phyloP scores from a whole-genome alignment of 2,797 vertebrate genomes.

The Sebastes nivosus region DNA sequence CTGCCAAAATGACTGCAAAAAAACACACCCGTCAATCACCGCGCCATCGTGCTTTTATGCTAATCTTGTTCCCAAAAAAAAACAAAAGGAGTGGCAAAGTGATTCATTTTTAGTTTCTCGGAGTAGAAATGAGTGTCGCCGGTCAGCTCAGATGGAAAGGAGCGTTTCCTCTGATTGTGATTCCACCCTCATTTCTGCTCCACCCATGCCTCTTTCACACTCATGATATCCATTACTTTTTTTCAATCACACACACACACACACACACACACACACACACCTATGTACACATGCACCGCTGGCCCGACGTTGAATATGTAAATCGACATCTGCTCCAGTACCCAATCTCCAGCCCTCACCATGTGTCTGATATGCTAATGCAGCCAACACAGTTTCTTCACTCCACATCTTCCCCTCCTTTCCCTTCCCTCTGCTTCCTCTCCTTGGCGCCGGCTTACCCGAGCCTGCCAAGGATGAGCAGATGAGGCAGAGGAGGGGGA shows the following conservation, averaged over 20 bases:
- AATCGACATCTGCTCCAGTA: slow-evolving; percentile 86
- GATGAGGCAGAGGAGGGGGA: slow-evolving; percentile 66
- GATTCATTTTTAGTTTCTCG: slow-evolving; percentile 35
- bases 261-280: slow-evolving; percentile 43
- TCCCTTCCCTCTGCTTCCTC: slow-evolving; percentile 60
- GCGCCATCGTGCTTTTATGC: slow-evolving; percentile 28
- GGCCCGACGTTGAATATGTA: slow-evolving; percentile 82
- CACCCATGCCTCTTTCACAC: slow-evolving; percentile 52
- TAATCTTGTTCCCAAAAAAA: slow-evolving; percentile 32
- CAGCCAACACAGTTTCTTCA: slow-evolving; percentile 69
- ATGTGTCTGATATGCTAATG: slow-evolving; percentile 85
- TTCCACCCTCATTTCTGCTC: slow-evolving; percentile 49
- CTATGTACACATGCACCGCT: slow-evolving; percentile 68
- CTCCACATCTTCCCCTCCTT: slow-evolving; percentile 66
- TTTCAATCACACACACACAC: slow-evolving; percentile 18
- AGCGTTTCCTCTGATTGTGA: slow-evolving; percentile 31
- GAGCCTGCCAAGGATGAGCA: slow-evolving; percentile 74
- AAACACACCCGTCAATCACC: slow-evolving; percentile 67
- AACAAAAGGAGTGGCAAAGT: slow-evolving; percentile 15
- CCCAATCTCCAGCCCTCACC: slow-evolving; percentile 80
- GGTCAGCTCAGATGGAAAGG: slow-evolving; percentile 19
- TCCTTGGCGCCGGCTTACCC: slow-evolving; percentile 37
- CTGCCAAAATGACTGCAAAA: slow-evolving; percentile 60
- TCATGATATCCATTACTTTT: slow-evolving; percentile 52
- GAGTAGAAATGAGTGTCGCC: slow-evolving; percentile 12